Percentiles rank a stretch among this genome's conserved stretches.
phyloP scores from a whole-genome alignment of 1,140 invertebrate species.

The Megalopta genalis region DNA sequence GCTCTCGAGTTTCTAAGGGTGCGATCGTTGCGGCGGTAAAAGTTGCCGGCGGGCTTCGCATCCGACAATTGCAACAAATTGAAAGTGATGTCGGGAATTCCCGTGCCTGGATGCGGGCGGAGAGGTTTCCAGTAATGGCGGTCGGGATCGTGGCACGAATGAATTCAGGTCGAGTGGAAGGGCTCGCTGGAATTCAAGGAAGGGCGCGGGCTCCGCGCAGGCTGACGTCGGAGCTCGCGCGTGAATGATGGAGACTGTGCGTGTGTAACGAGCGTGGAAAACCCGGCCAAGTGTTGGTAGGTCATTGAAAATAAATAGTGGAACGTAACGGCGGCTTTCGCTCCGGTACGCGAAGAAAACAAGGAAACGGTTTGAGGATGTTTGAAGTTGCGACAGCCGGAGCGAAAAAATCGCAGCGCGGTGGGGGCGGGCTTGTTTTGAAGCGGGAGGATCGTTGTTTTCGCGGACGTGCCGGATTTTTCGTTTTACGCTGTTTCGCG shows the following conservation, averaged over 20 bases:
- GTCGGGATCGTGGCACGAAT: not conserved
- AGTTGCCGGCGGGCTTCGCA: slow-evolving; percentile 7
- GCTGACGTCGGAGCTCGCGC: not conserved
- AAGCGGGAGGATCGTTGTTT: too few relatives aligned
- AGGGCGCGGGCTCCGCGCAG: not conserved
- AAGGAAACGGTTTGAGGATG: too few relatives aligned
- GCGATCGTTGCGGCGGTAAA: slow-evolving; percentile 26
- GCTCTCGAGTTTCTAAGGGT: slow-evolving; percentile 33
- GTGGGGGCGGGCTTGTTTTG: too few relatives aligned
- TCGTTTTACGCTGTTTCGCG: too few relatives aligned
- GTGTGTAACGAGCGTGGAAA: too few relatives aligned
- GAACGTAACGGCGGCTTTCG: too few relatives aligned
- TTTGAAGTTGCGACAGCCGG: too few relatives aligned
- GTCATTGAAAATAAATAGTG: too few relatives aligned
- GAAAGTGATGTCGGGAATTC: slow-evolving; percentile 31
- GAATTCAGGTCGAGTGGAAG: slow-evolving; percentile 18
- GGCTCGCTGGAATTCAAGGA: slow-evolving; percentile 16
- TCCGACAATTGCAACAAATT: slow-evolving; percentile 41
- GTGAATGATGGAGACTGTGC: not conserved
- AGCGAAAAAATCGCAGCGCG: too few relatives aligned
- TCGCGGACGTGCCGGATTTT: too few relatives aligned
- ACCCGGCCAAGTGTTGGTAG: too few relatives aligned
- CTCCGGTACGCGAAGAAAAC: too few relatives aligned
- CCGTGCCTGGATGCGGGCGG: not conserved
- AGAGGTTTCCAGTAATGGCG: slow-evolving; percentile 8